These are phyloP conservation scores for Chaenodraco wilsoni DNA, from an alignment of 2,797 vertebrate species.

Conservation along the genomic window DNA sequence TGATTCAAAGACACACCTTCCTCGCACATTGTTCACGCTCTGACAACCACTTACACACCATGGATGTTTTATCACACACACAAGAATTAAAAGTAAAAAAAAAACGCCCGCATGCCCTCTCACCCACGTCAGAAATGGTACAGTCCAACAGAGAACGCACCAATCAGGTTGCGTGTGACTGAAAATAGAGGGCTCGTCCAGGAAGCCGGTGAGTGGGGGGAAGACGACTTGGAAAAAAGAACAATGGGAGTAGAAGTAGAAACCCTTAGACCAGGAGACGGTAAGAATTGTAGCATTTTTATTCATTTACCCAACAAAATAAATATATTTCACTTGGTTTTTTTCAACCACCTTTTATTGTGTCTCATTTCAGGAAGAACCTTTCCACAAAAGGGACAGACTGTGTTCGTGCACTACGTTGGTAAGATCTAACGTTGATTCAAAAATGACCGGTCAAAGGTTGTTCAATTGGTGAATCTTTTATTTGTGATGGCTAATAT, in stretches of 20 bases:
- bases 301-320: rapidly evolving
- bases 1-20: no score
- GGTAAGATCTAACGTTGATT: slow-evolving; percentile 53
- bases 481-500: rapidly evolving
- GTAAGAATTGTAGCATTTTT: slow-evolving; percentile 23
- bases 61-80: neutral
- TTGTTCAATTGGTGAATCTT: neutral
- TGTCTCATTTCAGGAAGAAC: slow-evolving; percentile 29
- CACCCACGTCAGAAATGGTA: slow-evolving; percentile 11
- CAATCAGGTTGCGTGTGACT: slow-evolving; percentile 39
- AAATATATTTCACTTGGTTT: neutral
- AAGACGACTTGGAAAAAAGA: slow-evolving; percentile 39
- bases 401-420: slow-evolving; percentile 61
- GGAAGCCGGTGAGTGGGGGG: neutral
- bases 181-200: neutral
- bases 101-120: neutral
- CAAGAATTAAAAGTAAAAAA: neutral
- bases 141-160: slow-evolving; percentile 37
- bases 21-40: no score
- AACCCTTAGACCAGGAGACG: slow-evolving; percentile 51
- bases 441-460: neutral
- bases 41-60: neutral
- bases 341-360: neutral
- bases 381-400: slow-evolving; percentile 25
- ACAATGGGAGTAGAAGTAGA: slow-evolving; percentile 73